Conservation (phyloP, 2,888 invertebrate species). For the Orthosia gracilis region DNA sequence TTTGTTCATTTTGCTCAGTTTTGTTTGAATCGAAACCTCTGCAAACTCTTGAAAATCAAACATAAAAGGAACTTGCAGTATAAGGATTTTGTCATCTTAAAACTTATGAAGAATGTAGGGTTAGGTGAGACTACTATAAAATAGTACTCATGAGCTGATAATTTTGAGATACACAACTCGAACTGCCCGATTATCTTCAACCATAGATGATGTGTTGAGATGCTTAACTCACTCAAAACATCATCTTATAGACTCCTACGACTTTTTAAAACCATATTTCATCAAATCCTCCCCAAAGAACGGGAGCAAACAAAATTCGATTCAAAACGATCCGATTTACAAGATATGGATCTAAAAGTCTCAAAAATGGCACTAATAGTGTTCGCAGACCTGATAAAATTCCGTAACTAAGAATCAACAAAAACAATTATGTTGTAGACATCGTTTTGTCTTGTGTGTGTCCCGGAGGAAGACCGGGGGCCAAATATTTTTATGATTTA, state of each 20-base stretch:
- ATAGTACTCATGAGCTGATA: neutral
- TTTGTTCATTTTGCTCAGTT: neutral
- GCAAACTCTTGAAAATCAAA: neutral
- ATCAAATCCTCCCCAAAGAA: neutral
- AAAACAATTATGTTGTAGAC: slow-evolving; percentile 88
- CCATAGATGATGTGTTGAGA: neutral
- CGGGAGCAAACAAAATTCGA: slow-evolving; percentile 11
- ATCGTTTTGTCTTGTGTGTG: slow-evolving; percentile 82
- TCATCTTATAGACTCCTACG: neutral
- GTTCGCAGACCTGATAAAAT: slow-evolving; percentile 82
- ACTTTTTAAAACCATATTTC: slow-evolving; percentile 8
- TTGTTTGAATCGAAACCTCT: neutral
- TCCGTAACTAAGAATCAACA: slow-evolving; percentile 81
- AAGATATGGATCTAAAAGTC: slow-evolving; percentile 73
- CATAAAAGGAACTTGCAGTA: too few relatives aligned
- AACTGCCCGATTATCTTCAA: neutral
- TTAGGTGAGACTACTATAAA: neutral
- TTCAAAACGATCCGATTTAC: slow-evolving; percentile 51
- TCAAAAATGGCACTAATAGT: slow-evolving; percentile 87
- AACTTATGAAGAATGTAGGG: too few relatives aligned
- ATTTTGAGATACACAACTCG: neutral
- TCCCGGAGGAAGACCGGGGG: slow-evolving; percentile 79
- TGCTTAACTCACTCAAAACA: neutral
- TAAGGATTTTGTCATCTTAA: neutral
- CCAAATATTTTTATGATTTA: slow-evolving; percentile 90